Base-by-base conservation (phyloP, 1,140 invertebrate genomes). In the Delia radicum region DNA sequence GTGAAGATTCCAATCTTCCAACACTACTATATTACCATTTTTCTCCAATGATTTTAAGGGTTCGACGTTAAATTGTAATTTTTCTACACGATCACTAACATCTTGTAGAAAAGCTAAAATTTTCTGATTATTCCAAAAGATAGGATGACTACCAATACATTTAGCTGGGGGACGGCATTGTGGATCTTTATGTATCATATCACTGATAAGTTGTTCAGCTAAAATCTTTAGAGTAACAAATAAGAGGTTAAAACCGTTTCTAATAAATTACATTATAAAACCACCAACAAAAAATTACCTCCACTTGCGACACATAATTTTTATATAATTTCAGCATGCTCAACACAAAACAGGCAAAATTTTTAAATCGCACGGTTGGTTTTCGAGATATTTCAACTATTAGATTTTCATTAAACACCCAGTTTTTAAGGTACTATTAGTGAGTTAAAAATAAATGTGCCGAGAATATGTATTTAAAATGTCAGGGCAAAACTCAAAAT, bases 81-180 rank as follows among this genome's bases (percentile, higher is more conserved):
- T 98, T 87, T 99, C 98, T 13, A 98, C 93, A 75, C 97, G 91
- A 89, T 99, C 97, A 86, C 96, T 98, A 0, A 98, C 95, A 88
- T 99, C 97, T 93, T 98, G 86, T 77, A 99, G 93, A 85, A 99
- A 99, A 76, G 90, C 90, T 2, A 99, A 89, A 83, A 96, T 93
- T 84, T 91, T 92, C 69, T 93, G 90, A 73, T 91, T 91, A 65
- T 90, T 91, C 98, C 98, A 99, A 85, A 99, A 99, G 74, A 98
- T 90, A 0, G 98, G 98, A 90, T 98, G 95, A 79, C 91, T 91
- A 31, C 94, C 87, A 55, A 99, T 90, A 7, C 93, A 92, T 74
- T 88, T 87, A 46, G 95, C 93, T 0, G 93, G 89, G 3, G 98
- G 98, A 28, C 98, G 87, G 12, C 89, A 82, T 0, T 88, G 82